A percentile compares a stretch with the other conserved stretches of the same genome.
Evolutionary conservation across 2,888 invertebrate genomes (phyloP).

Genomic region (Amphipoea lucens): DNA sequence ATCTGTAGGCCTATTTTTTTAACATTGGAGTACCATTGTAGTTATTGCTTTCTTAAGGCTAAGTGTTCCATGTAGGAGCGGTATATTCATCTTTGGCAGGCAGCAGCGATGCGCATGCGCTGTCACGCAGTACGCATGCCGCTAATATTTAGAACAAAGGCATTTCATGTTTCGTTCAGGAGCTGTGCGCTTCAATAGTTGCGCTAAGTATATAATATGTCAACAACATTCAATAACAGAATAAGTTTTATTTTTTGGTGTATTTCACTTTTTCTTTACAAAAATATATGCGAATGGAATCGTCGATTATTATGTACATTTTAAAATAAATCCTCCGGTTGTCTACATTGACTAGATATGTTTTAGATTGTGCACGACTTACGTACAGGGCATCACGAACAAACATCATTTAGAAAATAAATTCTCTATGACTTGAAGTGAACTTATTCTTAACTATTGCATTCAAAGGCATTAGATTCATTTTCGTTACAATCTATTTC

Average conservation of each 20-base stretch:
- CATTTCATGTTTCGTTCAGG: slow-evolving; percentile 56
- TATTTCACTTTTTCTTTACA: slow-evolving; percentile 69
- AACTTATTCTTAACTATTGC: slow-evolving; percentile 88
- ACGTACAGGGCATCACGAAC: slow-evolving; percentile 78
- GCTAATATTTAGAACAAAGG: slow-evolving; percentile 48
- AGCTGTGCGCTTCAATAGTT: slow-evolving; percentile 39
- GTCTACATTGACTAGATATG: slow-evolving; percentile 90
- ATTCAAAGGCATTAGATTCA: slow-evolving; percentile 85
- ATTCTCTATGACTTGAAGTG: slow-evolving; percentile 81
- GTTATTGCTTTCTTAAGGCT: slow-evolving; percentile 67
- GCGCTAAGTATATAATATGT: slow-evolving; percentile 64
- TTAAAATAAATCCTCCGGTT: slow-evolving; percentile 82
- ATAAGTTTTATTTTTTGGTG: slow-evolving; percentile 73
- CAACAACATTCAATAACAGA: slow-evolving; percentile 65
- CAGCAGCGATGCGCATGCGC: slow-evolving; percentile 30
- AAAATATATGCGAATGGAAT: slow-evolving; percentile 89
- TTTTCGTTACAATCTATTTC: slow-evolving; percentile 82
- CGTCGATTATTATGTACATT: slow-evolving; percentile 79
- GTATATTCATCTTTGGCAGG: slow-evolving; percentile 59
- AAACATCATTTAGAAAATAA: slow-evolving; percentile 85
- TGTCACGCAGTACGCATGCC: slow-evolving; percentile 31
- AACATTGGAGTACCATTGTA: slow-evolving; percentile 40
- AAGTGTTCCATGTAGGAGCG: slow-evolving; percentile 45
- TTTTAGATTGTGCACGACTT: slow-evolving; percentile 86
- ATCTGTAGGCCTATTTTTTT: slow-evolving; percentile 56